A percentile compares a stretch with the other conserved stretches of the same genome.
phyloP scores from a whole-genome alignment of 2,113 vertebrate genomes.

The Hystrix brachyura region DNA sequence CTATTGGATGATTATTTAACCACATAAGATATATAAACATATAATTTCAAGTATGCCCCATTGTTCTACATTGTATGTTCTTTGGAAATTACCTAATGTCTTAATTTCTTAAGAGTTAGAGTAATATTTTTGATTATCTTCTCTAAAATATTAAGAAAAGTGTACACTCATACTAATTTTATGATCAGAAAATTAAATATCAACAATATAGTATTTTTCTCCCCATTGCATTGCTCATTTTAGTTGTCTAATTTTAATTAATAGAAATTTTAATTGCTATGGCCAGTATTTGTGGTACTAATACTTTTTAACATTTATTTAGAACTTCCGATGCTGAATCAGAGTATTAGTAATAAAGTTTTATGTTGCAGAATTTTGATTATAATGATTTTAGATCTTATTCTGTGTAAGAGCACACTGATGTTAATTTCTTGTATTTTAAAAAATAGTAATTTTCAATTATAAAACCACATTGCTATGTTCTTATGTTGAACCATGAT shows the following conservation, averaged over 20 bases:
- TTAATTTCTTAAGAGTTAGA: not conserved
- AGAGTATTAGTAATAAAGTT: slow-evolving; percentile 16
- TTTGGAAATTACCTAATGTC: slow-evolving; percentile 41
- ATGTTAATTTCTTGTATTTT: slow-evolving; percentile 41
- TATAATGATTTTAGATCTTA: slow-evolving; percentile 27
- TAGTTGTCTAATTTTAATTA: slow-evolving; percentile 53
- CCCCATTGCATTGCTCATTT: not conserved
- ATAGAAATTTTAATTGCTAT: not conserved
- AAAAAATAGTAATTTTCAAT: slow-evolving; percentile 49
- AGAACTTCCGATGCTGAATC: slow-evolving; percentile 18
- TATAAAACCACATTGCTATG: slow-evolving; percentile 25
- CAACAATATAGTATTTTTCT: not conserved
- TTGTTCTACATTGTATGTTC: slow-evolving; percentile 30
- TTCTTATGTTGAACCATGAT: slow-evolving; percentile 61
- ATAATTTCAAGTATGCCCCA: not conserved
- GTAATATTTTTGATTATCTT: slow-evolving; percentile 26
- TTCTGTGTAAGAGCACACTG: not conserved
- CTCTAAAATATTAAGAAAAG: slow-evolving; percentile 26
- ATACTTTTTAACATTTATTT: slow-evolving; percentile 43
- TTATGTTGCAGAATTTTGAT: slow-evolving; percentile 1
- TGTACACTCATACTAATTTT: not conserved
- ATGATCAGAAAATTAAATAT: slow-evolving; percentile 34
- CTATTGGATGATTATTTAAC: slow-evolving; percentile 21
- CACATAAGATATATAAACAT: not conserved
- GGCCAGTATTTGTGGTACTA: not conserved